Evolutionary conservation across 2,113 vertebrate genomes (phyloP).

Genomic region (Engystomops pustulosus): DNA sequence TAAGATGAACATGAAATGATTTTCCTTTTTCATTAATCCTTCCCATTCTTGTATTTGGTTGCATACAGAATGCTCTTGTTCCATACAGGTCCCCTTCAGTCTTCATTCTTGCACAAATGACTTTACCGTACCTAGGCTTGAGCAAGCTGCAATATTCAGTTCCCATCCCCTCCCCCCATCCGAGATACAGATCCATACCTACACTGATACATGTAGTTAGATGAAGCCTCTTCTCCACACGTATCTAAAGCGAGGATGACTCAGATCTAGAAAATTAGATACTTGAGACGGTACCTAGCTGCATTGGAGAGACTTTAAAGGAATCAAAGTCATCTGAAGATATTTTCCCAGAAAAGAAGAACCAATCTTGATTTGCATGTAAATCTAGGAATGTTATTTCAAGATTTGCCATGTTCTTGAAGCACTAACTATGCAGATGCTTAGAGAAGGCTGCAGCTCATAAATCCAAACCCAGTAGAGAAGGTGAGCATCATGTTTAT

Average conservation of each 20-base stretch:
- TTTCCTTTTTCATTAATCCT: slow-evolving; percentile 9
- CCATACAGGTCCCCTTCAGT: slow-evolving; percentile 44
- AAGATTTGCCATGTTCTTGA: slow-evolving; percentile 44
- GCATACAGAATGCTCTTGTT: slow-evolving; percentile 26
- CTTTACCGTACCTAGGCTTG: slow-evolving; percentile 53
- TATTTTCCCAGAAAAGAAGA: neutral
- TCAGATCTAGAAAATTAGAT: slow-evolving; percentile 39
- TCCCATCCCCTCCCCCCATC: slow-evolving; percentile 50
- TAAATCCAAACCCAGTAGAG: slow-evolving; percentile 31
- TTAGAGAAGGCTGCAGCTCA: slow-evolving; percentile 45
- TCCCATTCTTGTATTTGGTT: slow-evolving; percentile 43
- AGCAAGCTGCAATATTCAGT: slow-evolving; percentile 53
- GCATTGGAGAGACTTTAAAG: slow-evolving; percentile 19
- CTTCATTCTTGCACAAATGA: slow-evolving; percentile 48
- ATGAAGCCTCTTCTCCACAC: slow-evolving; percentile 43
- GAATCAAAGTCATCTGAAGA: slow-evolving; percentile 16
- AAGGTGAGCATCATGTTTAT: slow-evolving; percentile 51
- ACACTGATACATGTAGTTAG: slow-evolving; percentile 34
- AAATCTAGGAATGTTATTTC: slow-evolving; percentile 20
- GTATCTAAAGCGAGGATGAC: slow-evolving; percentile 32
- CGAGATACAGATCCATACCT: slow-evolving; percentile 50
- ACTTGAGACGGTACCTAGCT: slow-evolving; percentile 19
- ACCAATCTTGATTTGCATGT: neutral
- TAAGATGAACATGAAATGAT: slow-evolving; percentile 22
- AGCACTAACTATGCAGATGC: slow-evolving; percentile 48